Base-by-base conservation (phyloP, 2,113 vertebrate species). In the Rhipidura dahli region DNA sequence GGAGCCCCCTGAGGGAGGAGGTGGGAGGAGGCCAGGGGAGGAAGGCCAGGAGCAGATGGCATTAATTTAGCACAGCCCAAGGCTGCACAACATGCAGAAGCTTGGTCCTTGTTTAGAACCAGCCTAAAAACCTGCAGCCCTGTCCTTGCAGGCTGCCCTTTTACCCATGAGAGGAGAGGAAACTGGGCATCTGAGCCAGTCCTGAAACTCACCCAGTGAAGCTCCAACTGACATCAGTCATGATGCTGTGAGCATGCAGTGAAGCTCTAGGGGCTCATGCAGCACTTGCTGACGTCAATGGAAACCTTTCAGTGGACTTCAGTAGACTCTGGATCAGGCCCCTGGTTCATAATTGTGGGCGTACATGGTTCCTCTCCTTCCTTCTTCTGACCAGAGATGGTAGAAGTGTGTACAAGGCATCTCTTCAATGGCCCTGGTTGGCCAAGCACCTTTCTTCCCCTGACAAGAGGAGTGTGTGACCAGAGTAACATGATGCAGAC, bases 21-120 rank as follows among this genome's bases (percentile, higher is more conserved):
- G 95, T 89, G 90, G 96, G 93, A 96, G 96, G 92, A 95, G 94
- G 88, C 65, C 26, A 84, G 68, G 76, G 80, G 95, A 95, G 93
- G 94, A 97, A 96, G 95, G 95, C 95, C 84, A 85, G 87, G 33
- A 94, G 93, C 95, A 97, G 94, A 94, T 94, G 95, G 94, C 94
- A 91, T 95, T 94, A 68, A 96, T 96, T 97, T 96, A 94, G 73
- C 44, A 82, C 83, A 57, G 87, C 66, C 89, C 91, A 94, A 89
- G 83, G 91, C 91, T 27, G 72, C 69, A 66, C 71, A 54, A 56
- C 42, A 19, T 15, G 57, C 56, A 47, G 40, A 54, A 71, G 51
- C 47, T 72, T 33, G 49, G 65, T 45, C 49, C 81, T 81, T 19
- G 77, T 35, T 95, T 42, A 71, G 91, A 94, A 53, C 23, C 61